These are phyloP conservation scores for Oryzias sinensis DNA, from an alignment of 2,797 vertebrate genomes.

Conservation along the genomic window DNA sequence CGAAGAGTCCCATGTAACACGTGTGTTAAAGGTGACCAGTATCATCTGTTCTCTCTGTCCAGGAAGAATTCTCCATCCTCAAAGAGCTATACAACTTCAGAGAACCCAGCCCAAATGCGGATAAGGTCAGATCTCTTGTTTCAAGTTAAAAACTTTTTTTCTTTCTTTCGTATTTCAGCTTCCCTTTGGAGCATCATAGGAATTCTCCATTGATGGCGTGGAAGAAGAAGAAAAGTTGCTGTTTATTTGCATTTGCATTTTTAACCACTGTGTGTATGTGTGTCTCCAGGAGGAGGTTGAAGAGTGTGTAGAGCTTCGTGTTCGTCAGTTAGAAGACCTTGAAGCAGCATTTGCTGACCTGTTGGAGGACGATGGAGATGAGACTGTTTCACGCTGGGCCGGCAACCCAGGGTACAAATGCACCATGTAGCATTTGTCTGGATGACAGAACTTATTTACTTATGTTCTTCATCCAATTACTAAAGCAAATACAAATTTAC, in stretches of 20 bases:
- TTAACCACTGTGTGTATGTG: background rate
- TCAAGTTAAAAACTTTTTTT: background rate
- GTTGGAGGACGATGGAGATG: conserved; percentile 87
- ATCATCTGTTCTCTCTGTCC: conserved; percentile 24
- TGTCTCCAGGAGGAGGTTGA: conserved; percentile 75
- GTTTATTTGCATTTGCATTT: background rate
- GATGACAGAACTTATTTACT: no score
- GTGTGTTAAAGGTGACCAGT: conserved; percentile 2
- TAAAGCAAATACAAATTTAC: no score
- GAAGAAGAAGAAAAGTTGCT: background rate
- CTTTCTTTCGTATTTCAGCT: background rate
- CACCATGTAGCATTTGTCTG: no score
- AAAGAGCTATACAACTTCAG: conserved; percentile 91
- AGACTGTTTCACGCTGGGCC: conserved; percentile 83
- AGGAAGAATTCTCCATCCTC: conserved; percentile 90
- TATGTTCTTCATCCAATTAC: no score
- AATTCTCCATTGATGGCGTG: background rate
- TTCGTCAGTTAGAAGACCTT: conserved; percentile 90
- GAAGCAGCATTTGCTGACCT: conserved; percentile 92
- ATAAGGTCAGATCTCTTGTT: conserved; percentile 77
- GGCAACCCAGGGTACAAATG: conserved; percentile 81
- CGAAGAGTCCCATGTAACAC: no score
- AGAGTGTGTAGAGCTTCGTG: conserved; percentile 86
- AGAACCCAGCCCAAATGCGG: conserved; percentile 74
- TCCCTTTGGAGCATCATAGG: background rate